Evolutionary conservation across 2,797 vertebrate genomes (phyloP).

Genomic region (Chelidonichthys spinosus): DNA sequence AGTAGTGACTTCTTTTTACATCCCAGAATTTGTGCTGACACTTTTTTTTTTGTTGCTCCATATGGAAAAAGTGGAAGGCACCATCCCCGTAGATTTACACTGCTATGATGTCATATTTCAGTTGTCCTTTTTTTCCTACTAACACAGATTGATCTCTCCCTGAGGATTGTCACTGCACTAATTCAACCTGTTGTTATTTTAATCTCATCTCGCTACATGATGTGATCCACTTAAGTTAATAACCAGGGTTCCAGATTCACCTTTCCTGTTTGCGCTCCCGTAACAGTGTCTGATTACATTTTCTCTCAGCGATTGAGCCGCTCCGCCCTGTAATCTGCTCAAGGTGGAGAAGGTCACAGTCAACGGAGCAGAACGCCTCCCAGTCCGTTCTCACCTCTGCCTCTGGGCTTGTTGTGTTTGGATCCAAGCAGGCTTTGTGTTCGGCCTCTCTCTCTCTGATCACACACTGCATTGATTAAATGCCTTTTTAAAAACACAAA

Average conservation of each 20-base stretch:
- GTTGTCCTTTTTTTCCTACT: neutral
- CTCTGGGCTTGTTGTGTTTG: slow-evolving; percentile 29
- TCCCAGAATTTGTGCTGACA: slow-evolving; percentile 7
- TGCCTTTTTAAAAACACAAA: slow-evolving; percentile 33
- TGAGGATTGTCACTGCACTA: neutral
- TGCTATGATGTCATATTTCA: slow-evolving; percentile 11
- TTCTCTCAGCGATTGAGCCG: slow-evolving; percentile 38
- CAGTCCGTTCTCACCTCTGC: slow-evolving; percentile 43
- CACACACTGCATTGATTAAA: slow-evolving; percentile 45
- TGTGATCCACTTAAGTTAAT: neutral
- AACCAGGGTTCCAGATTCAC: slow-evolving; percentile 19
- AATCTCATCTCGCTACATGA: neutral
- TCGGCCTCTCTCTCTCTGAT: slow-evolving; percentile 20
- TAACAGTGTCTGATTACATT: slow-evolving; percentile 50
- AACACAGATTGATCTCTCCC: slow-evolving; percentile 7
- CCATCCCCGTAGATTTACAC: slow-evolving; percentile 26
- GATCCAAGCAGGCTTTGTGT: slow-evolving; percentile 20
- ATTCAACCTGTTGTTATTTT: neutral
- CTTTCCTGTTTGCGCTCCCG: slow-evolving; percentile 33
- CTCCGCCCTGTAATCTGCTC: slow-evolving; percentile 60
- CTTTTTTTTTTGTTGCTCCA: slow-evolving; percentile 23
- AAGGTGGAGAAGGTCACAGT: slow-evolving; percentile 61
- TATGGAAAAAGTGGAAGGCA: slow-evolving; percentile 18
- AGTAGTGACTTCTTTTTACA: slow-evolving; percentile 9
- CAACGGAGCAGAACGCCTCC: slow-evolving; percentile 37